These are phyloP conservation scores for Chunga burmeisteri DNA, from an alignment of 2,113 vertebrate genomes.

Conservation along the genomic window DNA sequence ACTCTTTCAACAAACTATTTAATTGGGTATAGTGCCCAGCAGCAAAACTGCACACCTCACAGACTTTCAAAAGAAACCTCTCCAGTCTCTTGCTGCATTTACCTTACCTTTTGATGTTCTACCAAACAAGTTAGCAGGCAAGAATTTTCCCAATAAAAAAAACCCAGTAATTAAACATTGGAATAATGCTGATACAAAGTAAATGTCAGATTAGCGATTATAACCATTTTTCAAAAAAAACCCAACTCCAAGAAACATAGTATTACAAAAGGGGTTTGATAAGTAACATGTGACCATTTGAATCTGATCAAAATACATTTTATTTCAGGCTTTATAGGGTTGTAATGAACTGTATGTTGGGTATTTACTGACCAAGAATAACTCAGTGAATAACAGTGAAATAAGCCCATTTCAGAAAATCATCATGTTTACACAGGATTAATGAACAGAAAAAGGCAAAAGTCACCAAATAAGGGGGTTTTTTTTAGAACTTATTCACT, in stretches of 20 bases:
- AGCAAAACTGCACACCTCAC: not conserved
- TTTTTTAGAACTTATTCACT: constrained; percentile 9
- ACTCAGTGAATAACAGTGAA: not conserved
- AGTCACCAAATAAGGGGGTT: not conserved
- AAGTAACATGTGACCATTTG: not conserved
- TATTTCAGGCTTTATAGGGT: not conserved
- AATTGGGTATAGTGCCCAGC: not conserved
- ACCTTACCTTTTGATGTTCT: not conserved
- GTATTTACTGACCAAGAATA: not conserved
- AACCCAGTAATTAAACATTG: not conserved
- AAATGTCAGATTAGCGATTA: not conserved
- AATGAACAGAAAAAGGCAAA: not conserved
- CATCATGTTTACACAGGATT: not conserved
- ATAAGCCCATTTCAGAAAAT: not conserved
- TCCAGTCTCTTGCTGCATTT: not conserved
- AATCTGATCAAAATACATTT: not conserved
- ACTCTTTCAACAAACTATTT: not conserved
- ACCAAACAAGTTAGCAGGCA: not conserved
- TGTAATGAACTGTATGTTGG: not conserved
- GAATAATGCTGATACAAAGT: not conserved
- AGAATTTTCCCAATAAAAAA: not conserved
- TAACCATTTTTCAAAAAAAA: not conserved
- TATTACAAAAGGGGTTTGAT: not conserved
- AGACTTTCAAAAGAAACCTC: not conserved
- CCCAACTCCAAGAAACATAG: not conserved